Percentiles rank a stretch among this genome's conserved stretches.
phyloP scores from a whole-genome alignment of 2,888 invertebrate genomes.

The Aleiodes alternator region DNA sequence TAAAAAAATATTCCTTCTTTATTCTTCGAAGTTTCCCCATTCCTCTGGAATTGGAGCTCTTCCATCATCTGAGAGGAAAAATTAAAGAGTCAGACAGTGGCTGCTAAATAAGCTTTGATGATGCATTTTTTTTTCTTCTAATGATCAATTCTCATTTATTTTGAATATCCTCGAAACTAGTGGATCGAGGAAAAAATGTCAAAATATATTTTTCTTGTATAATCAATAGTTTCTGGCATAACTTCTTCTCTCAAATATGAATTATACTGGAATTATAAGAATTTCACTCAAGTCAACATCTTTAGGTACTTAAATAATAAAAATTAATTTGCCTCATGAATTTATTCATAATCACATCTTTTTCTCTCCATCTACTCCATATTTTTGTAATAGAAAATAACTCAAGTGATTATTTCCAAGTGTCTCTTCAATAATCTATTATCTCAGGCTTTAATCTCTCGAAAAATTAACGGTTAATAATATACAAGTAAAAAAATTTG shows the following conservation, averaged over 20 bases:
- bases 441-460: background rate
- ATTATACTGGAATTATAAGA: background rate
- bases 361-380: background rate
- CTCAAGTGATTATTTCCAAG: constrained; percentile 23
- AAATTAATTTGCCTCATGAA: constrained; percentile 16
- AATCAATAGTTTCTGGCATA: too few relatives aligned
- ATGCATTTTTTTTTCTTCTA: too few relatives aligned
- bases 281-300: background rate
- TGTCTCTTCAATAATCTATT: background rate
- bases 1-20: constrained; percentile 54
- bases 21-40: constrained; percentile 51
- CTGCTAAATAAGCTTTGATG: too few relatives aligned
- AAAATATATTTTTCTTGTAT: too few relatives aligned
- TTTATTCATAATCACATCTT: constrained; percentile 5
- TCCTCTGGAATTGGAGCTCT: constrained; percentile 40
- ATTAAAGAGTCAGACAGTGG: too few relatives aligned
- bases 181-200: too few relatives aligned
- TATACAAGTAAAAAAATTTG: background rate
- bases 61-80: too few relatives aligned
- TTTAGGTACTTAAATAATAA: constrained; percentile 19
- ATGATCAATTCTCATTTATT: too few relatives aligned
- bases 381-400: constrained; percentile 18
- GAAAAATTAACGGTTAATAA: constrained; percentile 17
- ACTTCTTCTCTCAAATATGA: too few relatives aligned
- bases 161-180: too few relatives aligned